Evolutionary conservation across 2,888 invertebrate species (phyloP), one percentile per base, ranked within the genome.

Genomic region (Oegoconia quadripuncta): DNA sequence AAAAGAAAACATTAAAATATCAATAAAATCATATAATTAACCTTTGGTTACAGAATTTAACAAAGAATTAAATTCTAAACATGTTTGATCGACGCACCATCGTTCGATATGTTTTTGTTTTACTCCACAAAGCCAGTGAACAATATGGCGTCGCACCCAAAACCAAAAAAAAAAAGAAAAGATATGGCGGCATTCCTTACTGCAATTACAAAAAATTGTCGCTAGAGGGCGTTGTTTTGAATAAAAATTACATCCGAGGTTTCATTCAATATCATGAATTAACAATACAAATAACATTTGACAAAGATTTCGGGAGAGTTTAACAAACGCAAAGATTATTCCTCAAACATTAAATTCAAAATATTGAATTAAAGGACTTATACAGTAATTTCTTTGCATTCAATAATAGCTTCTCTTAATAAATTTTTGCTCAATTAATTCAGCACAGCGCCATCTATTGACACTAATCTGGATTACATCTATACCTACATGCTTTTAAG

Each of bases 31-130:
- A 66, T 71, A 65, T 74, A 48, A 46, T 28, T 28, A 55, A 64
- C 56, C 67, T 72, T 77, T 75, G 70, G 80, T 82, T 81, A 77
- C 53, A 79, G 79, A 80, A 78, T 74, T 76, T 80, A 79, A 79
- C 53, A 31, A 34, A n/a, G 25, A 38, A 63, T 64, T 81, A 81
- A 81, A 80, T 65, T 80, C 79, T 56, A 60, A 81, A 81, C 81
- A 52, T 28, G 34, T 42, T 34, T 44, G 47, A 44, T 37, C 50
- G 56, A 38, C 50, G 32, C 42, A 30, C 46, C 38, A 13, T 31
- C 17, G 48, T 58, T 59, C 53, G 44, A 41, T 49, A 52, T 44
- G 38, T 33, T 57, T 60, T 64, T 59, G 59, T 59, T 55, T 38
- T 15, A 36, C 29, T 20, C 35, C 53, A 59, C 62, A 57, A 53